Evolutionary conservation across 1,140 invertebrate genomes (phyloP), one percentile per base, ranked within the genome.

Genomic region (Cheumatopsyche charites): DNA sequence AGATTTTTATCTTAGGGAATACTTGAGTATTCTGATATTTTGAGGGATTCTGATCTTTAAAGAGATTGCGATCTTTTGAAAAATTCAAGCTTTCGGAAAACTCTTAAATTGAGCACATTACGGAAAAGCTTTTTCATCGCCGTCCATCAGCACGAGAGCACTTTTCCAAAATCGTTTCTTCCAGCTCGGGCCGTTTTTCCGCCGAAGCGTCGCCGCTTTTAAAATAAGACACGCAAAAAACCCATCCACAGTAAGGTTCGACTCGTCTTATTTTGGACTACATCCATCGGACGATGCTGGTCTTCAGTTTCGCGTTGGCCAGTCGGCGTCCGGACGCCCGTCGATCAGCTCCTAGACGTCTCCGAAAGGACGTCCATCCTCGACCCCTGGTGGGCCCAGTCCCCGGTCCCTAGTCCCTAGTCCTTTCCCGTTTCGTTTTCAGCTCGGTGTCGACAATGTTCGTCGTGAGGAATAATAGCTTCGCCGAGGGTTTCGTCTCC

Each of bases 211-310:
- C 47, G 55, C 49, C 41, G 67, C 29, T 49, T 68, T 75, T 26
- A 71, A 47, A 72, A 75, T 69, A 55, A 75, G 69, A 75, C 47
- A 19, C 55, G 41, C 36, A 67, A 73, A 75, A 63, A n/a, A n/a
- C n/a, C 23, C 67, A 36, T 36, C 29, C 3, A 58, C 66, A 63
- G 47, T 43, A 72, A 75, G 66, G 71, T 70, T 62, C 42, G 12
- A 67, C 70, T 70, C 65, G 63, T 72, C 72, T 75, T 67, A 75
- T 73, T 71, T 75, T 75, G 63, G 74, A 72, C 49, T 67, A 63
- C 36, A 41, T 65, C 67, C 12, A 29, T 23, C 19, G 7, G 12
- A 3, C 58, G 45, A 21, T 25, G 55, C 29, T 36, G 29, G 29
- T 36, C 29, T 36, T 36, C 29, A 36, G 29, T 36, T n/a, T n/a